These are phyloP conservation scores for Stichopus chloronotus DNA, from an alignment of 35 echinoderm and acorn worm genomes.

Conservation along the genomic window DNA sequence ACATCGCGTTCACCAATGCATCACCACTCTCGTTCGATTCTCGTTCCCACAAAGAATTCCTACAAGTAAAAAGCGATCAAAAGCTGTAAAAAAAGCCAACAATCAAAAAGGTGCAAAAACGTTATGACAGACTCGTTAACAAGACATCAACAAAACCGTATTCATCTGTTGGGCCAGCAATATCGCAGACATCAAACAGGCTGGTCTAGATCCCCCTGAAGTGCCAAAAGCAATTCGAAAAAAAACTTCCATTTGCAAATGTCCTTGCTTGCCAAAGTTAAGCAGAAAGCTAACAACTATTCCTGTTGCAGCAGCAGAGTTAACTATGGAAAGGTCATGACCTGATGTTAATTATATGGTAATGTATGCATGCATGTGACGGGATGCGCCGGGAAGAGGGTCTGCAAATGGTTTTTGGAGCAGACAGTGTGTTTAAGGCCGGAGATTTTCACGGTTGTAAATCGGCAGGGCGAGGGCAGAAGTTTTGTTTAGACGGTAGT, in stretches of 20 bases:
- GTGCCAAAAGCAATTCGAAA: constrained; percentile 44
- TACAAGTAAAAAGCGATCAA: constrained; percentile 26
- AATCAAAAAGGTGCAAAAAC: constrained; percentile 36
- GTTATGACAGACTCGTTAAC: constrained; percentile 14
- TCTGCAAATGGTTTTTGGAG: no score
- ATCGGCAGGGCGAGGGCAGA: no score
- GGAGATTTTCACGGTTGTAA: no score
- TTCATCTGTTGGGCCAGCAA: constrained; percentile 1
- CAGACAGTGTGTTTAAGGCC: no score
- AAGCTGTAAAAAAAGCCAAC: constrained; percentile 20
- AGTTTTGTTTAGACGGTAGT: no score
- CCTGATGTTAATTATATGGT: no score
- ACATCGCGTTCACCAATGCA: constrained; percentile 46
- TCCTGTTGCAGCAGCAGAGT: no score
- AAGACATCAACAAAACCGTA: constrained; percentile 9
- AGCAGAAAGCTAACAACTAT: constrained; percentile 19
- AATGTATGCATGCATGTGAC: no score
- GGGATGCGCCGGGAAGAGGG: no score
- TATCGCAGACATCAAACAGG: constrained; percentile 30
- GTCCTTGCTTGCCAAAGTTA: constrained; percentile 30
- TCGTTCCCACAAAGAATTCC: neutral
- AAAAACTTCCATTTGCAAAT: constrained; percentile 32
- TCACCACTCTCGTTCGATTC: constrained; percentile 21
- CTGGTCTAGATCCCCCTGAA: neutral
- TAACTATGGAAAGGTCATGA: no score